A percentile compares a stretch with the other conserved stretches of the same genome.
Conservation (phyloP, 2,888 invertebrate genomes). For the Zootermopsis nevadensis region DNA sequence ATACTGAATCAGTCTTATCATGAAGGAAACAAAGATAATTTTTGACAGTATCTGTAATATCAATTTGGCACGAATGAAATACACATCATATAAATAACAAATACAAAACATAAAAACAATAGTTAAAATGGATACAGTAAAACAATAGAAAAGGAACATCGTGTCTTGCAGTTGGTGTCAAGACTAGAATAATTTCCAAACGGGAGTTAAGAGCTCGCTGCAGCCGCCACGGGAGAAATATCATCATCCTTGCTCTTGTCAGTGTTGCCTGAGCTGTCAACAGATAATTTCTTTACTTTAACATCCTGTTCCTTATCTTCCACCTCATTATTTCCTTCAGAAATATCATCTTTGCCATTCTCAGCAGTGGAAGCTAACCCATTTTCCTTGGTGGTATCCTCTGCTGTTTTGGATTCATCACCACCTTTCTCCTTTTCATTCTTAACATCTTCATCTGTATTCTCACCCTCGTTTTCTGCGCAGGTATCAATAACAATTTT, state of each 20-base stretch:
- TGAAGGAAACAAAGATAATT: not conserved
- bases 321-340: slow-evolving; percentile 15
- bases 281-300: slow-evolving; percentile 27
- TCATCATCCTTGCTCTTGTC: slow-evolving; percentile 39
- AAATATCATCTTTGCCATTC: not conserved
- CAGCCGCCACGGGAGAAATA: slow-evolving; percentile 4
- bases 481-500: slow-evolving; percentile 52
- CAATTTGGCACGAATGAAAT: slow-evolving; percentile 31
- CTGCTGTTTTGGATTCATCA: not conserved
- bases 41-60: not conserved
- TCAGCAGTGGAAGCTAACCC: not conserved
- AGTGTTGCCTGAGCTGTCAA: slow-evolving; percentile 17
- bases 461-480: slow-evolving; percentile 49
- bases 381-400: slow-evolving; percentile 18
- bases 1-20: slow-evolving; percentile 40
- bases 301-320: slow-evolving; percentile 20
- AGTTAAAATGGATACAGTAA: slow-evolving; percentile 8
- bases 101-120: slow-evolving; percentile 26
- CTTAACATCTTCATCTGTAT: slow-evolving; percentile 46
- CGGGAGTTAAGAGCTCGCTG: not conserved
- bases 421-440: slow-evolving; percentile 18
- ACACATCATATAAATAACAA: slow-evolving; percentile 34
- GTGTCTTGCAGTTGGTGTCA: not conserved
- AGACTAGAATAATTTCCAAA: slow-evolving; percentile 1
- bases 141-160: slow-evolving; percentile 30